Evolutionary conservation across 2,888 invertebrate genomes (phyloP).

Genomic region (Cephalotes varians): DNA sequence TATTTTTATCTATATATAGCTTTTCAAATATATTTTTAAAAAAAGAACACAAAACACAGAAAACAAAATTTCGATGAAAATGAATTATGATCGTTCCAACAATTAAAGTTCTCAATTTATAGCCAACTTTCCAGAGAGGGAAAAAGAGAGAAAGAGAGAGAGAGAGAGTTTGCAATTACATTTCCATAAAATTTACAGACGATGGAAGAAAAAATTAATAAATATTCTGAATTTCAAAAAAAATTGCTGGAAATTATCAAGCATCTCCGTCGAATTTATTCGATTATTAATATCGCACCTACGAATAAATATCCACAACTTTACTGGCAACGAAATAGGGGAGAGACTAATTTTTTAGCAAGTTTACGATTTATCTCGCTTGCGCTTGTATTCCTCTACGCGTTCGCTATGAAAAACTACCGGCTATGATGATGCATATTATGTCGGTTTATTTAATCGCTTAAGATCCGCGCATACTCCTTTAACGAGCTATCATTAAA

Average conservation of each 20-base stretch:
- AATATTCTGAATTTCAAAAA: slow-evolving; percentile 1
- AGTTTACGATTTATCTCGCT: slow-evolving; percentile 28
- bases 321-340: not conserved
- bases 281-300: not conserved
- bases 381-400: not conserved
- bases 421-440: slow-evolving; percentile 56
- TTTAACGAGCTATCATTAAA: slow-evolving; percentile 70
- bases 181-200: not conserved
- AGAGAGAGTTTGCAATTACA: not conserved
- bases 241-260: not conserved
- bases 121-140: not conserved
- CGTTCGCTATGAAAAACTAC: slow-evolving; percentile 55
- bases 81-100: not conserved
- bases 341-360: slow-evolving; percentile 3
- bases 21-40: not conserved
- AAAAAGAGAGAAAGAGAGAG: too few species aligned
- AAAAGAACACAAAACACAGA: not conserved
- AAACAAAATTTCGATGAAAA: not conserved
- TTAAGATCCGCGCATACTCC: slow-evolving; percentile 56
- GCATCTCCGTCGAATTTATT: not conserved
- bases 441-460: slow-evolving; percentile 68
- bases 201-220: not conserved
- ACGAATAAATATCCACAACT: slow-evolving; percentile 5
- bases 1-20: not conserved
- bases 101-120: slow-evolving; percentile 1